These are phyloP conservation scores for Aphrophora alni DNA, from an alignment of 2,888 invertebrate species.

Conservation along the genomic window DNA sequence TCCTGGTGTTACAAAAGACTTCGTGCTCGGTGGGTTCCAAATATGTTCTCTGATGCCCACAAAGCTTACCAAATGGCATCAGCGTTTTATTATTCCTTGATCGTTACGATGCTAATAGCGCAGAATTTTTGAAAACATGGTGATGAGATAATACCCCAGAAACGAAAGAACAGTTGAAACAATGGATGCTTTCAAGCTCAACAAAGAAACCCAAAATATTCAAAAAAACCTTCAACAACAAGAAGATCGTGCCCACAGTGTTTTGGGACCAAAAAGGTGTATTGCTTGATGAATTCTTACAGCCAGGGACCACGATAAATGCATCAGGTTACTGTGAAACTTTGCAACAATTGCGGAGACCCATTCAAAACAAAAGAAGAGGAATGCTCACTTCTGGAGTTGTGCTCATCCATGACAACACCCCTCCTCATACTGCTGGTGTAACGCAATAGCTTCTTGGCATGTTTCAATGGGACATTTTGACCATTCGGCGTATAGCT, in stretches of 20 bases:
- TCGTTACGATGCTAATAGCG: slow-evolving; percentile 9
- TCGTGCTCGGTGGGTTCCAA: slow-evolving; percentile 20
- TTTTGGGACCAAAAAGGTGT: slow-evolving; percentile 48
- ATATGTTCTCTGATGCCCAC: neutral
- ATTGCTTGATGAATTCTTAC: neutral
- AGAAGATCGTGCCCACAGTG: slow-evolving; percentile 49
- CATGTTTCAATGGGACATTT: no score
- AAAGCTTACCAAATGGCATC: slow-evolving; percentile 17
- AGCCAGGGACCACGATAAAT: slow-evolving; percentile 7
- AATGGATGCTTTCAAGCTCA: slow-evolving; percentile 40
- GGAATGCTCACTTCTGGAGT: slow-evolving; percentile 31
- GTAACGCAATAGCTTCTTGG: no score
- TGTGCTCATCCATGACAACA: slow-evolving; percentile 18
- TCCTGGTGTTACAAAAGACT: neutral
- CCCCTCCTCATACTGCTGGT: no score
- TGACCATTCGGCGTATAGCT: no score
- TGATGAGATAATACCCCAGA: slow-evolving; percentile 46
- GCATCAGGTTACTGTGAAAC: slow-evolving; percentile 14
- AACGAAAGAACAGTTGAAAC: slow-evolving; percentile 40
- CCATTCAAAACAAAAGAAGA: slow-evolving; percentile 34
- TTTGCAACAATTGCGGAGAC: neutral
- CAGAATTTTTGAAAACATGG: slow-evolving; percentile 31
- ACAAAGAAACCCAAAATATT: slow-evolving; percentile 38
- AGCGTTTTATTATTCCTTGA: neutral
- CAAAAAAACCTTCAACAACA: slow-evolving; percentile 31